Evolutionary conservation across 2,888 invertebrate genomes (phyloP), one percentile per base, ranked within the genome.

Genomic region (Acrobasis consociella): DNA sequence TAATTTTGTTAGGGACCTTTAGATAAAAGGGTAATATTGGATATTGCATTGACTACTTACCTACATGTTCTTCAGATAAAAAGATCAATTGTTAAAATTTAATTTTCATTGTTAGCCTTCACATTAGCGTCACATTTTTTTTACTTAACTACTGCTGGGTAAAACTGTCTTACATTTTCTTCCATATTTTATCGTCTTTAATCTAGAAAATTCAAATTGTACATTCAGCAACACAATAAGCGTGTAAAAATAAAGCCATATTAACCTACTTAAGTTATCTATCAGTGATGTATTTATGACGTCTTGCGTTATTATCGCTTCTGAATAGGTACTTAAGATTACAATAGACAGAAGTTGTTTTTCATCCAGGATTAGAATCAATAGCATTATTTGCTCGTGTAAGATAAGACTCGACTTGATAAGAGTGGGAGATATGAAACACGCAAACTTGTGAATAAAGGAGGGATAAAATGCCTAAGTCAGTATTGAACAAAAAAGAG

Each of bases 311-410:
- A 38, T 55, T 39, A 39, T 55, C 55, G 55, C 55, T 55, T 39
- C 39, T 55, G 55, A 55, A 55, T 55, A 16, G 17, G 55, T 39
- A 55, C 55, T 55, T 55, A 39, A 55, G 55, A 55, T 55, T 55
- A 55, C 55, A 16, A 39, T 39, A 55, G 55, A 55, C 55, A 55
- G 17, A 39, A 38, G 55, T 55, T 53, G 53, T 53, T 53, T 51
- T 53, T 53, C 38, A 53, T 55, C 55, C 55, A 55, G 39, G 55
- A 55, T 55, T 55, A 55, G 55, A 55, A 55, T 39, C 38, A 39
- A 55, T 55, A 39, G 55, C 55, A 55, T 55, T 55, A 55, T 55
- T 38, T 39, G 38, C 39, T 46, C 7, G 37, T 37, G 55, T 15
- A 11, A 55, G 55, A 55, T 55, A 55, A 55, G 55, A 39, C 46